A percentile compares a stretch with the other conserved stretches of the same genome.
Evolutionary conservation across 2,113 vertebrate species (phyloP).

Genomic region (Mystacornis crossleyi): DNA sequence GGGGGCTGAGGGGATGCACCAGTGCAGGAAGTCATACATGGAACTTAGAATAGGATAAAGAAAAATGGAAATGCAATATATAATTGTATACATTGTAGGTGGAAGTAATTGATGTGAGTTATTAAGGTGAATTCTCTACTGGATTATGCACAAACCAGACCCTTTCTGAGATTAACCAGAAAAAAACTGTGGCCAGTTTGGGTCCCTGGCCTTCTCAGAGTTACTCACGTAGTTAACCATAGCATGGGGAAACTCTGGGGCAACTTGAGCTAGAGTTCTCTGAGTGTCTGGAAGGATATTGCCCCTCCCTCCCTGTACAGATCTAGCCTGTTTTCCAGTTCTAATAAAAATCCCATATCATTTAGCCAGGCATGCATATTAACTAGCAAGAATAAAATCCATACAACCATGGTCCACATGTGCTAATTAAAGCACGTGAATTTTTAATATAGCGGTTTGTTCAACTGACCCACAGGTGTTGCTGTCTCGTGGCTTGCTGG

Average conservation of each 20-base stretch:
- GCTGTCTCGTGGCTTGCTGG: neutral
- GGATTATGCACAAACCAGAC: neutral
- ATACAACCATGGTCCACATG: neutral
- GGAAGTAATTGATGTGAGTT: neutral
- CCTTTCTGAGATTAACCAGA: neutral
- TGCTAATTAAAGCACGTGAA: too few relatives aligned
- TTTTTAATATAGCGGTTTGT: fast-evolving
- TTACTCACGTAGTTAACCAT: neutral
- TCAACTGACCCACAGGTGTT: neutral
- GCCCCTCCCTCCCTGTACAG: neutral
- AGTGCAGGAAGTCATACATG: neutral
- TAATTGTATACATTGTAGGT: neutral
- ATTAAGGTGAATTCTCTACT: neutral
- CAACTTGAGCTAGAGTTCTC: neutral
- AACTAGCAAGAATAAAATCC: neutral
- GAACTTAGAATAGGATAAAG: neutral
- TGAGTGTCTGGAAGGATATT: neutral
- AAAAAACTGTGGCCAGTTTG: neutral
- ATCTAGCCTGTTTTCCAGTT: neutral
- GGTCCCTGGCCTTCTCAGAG: neutral
- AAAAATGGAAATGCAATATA: neutral
- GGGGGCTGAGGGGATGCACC: neutral
- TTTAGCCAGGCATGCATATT: neutral
- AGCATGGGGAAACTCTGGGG: neutral
- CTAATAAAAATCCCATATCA: neutral